Evolutionary conservation across 2,797 vertebrate species (phyloP), one percentile per base, ranked within the genome.

Genomic region (Telmatherina bonti): DNA sequence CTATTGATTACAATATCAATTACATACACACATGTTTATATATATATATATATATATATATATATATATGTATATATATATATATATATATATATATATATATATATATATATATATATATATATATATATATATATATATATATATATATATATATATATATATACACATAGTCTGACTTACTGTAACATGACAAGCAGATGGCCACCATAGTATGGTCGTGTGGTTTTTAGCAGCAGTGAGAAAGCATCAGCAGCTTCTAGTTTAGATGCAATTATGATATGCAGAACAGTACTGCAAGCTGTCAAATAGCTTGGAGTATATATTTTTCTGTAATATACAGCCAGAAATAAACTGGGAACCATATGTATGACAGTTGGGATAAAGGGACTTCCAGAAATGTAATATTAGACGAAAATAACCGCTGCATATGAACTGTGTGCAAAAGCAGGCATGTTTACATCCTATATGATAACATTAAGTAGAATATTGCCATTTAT

Each of bases 211-310:
- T n/a, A n/a, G n/a, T n/a, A n/a, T n/a, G n/a, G n/a, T n/a, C n/a
- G n/a, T n/a, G n/a, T n/a, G n/a, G n/a, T n/a, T n/a, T n/a, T n/a
- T n/a, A n/a, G n/a, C n/a, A 70, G 66, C 56, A 26, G 30, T 0
- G 15, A 62, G 66, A 62, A 78, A 41, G 18, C 27, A 43, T 31
- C 57, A 59, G 65, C 56, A 31, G 36, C 64, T 62, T 45, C 55
- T 57, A 61, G 74, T 85, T 85, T 33, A 83, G 70, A 84, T 84
- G 45, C 16, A 79, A 76, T 81, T 81, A 78, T 63, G 80, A 87
- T 82, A 79, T 74, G 73, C 66, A 74, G 53, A 83, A 51, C 10
- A 64, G 63, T 49, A 67, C 61, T 63, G 66, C n/a, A 26, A 60
- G 20, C 31, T 69, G 54, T 62, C 36, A 43, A 26, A 51, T 3